A percentile compares a stretch with the other conserved stretches of the same genome.
Evolutionary conservation across 2,113 vertebrate species (phyloP).

Genomic region (Mixornis gularis): DNA sequence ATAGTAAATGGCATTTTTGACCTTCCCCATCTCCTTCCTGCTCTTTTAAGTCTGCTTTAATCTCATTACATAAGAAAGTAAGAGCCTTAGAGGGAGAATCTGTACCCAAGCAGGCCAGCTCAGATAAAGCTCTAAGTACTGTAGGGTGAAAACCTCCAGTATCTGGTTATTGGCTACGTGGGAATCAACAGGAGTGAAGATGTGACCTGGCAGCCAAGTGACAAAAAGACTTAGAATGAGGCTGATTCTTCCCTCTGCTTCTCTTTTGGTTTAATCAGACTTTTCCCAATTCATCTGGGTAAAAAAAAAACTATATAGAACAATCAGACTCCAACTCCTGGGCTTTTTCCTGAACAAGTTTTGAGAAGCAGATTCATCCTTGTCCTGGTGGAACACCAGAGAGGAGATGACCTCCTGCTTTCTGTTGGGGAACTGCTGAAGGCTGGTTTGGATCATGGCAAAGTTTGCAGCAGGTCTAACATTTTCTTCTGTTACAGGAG

Average conservation of each 20-base stretch:
- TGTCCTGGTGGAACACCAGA: neutral
- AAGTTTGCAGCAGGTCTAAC: neutral
- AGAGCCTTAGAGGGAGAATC: conserved; percentile 30
- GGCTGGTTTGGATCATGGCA: neutral
- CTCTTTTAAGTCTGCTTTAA: conserved; percentile 44
- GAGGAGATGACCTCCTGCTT: neutral
- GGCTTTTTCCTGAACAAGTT: neutral
- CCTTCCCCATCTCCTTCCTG: conserved; percentile 26
- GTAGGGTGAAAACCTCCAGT: neutral
- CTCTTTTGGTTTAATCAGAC: neutral
- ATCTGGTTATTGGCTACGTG: neutral
- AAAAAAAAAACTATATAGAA: neutral
- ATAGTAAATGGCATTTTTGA: conserved; percentile 13
- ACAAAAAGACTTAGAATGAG: neutral
- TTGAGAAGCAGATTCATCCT: neutral
- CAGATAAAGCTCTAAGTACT: neutral
- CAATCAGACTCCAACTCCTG: neutral
- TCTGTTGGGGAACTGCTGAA: neutral
- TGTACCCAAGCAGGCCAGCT: neutral
- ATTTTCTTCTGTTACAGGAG: neutral
- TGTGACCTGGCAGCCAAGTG: conserved; percentile 1
- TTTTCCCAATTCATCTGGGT: neutral
- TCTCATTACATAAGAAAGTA: conserved; percentile 48
- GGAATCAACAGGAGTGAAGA: neutral
- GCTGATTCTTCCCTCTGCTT: neutral